These are phyloP conservation scores for Calyptomena viridis DNA, from an alignment of 2,113 vertebrate species.

Conservation along the genomic window DNA sequence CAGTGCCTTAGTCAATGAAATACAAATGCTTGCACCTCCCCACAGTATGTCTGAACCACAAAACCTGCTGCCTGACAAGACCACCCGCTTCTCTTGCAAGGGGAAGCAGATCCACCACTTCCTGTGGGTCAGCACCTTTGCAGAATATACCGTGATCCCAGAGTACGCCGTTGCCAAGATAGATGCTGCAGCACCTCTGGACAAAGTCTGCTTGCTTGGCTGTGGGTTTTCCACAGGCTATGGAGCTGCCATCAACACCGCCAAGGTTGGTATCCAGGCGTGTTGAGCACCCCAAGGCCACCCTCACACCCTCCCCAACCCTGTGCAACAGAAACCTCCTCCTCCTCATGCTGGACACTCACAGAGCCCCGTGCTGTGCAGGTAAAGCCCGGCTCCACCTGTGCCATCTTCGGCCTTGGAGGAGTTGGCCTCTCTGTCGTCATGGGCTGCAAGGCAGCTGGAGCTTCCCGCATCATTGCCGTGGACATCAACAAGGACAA, in stretches of 20 bases:
- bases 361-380: background rate
- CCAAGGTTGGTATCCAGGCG: slow-evolving; percentile 63
- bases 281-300: fast-evolving
- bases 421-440: slow-evolving; percentile 72
- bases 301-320: background rate
- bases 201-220: slow-evolving; percentile 81
- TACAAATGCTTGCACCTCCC: background rate
- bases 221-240: slow-evolving; percentile 84
- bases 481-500: slow-evolving; percentile 81
- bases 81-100: slow-evolving; percentile 78
- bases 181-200: slow-evolving; percentile 75
- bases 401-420: background rate
- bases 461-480: slow-evolving; percentile 87
- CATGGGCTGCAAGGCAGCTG: slow-evolving; percentile 87
- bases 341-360: background rate
- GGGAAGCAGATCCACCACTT: slow-evolving; percentile 80
- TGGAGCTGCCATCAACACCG: slow-evolving; percentile 82
- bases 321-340: background rate
- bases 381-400: background rate
- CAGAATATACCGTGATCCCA: slow-evolving; percentile 83
- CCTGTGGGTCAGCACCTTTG: slow-evolving; percentile 81
- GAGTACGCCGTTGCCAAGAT: slow-evolving; percentile 77
- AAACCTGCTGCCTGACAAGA: slow-evolving; percentile 61
- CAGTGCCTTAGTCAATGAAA: background rate
- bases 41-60: background rate